Conservation (phyloP, 2,797 vertebrate species). For the Microchirus variegatus region DNA sequence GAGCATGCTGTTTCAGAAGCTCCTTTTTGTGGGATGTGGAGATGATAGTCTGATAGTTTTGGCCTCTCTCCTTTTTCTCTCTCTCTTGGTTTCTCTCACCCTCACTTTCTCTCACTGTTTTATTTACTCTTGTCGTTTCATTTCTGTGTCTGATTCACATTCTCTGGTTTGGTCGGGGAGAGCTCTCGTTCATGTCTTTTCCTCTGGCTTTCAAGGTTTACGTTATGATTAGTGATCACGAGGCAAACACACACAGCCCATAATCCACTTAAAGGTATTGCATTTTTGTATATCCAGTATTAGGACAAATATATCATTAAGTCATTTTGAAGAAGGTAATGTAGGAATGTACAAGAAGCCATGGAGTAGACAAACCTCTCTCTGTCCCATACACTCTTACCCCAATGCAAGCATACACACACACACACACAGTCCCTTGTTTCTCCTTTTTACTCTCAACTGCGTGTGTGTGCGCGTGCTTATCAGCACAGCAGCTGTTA, state of each 20-base stretch:
- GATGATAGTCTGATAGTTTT: conserved; percentile 63
- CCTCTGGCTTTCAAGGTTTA: conserved; percentile 43
- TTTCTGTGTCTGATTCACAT: background rate
- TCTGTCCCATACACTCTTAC: background rate
- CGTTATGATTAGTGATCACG: conserved; percentile 43
- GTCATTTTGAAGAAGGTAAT: conserved; percentile 26
- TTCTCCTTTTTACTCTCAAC: conserved; percentile 6
- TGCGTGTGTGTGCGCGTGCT: conserved; percentile 20
- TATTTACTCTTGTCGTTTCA: conserved; percentile 37
- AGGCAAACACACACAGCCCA: conserved; percentile 20
- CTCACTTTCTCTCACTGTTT: conserved; percentile 42
- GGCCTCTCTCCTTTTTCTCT: conserved; percentile 40
- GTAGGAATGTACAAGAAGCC: conserved; percentile 24
- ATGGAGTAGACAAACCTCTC: background rate
- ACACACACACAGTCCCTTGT: conserved; percentile 6
- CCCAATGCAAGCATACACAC: background rate
- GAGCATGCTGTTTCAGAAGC: conserved; percentile 70
- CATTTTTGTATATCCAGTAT: conserved; percentile 35
- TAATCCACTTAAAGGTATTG: conserved; percentile 45
- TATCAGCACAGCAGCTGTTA: conserved; percentile 58
- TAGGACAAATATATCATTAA: conserved; percentile 32
- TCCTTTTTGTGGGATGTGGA: conserved; percentile 66
- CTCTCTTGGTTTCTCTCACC: conserved; percentile 16
- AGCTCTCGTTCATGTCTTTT: conserved; percentile 8
- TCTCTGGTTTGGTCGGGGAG: conserved; percentile 32